These are phyloP conservation scores for Channa argus DNA, from an alignment of 2,113 vertebrate genomes.

Conservation along the genomic window DNA sequence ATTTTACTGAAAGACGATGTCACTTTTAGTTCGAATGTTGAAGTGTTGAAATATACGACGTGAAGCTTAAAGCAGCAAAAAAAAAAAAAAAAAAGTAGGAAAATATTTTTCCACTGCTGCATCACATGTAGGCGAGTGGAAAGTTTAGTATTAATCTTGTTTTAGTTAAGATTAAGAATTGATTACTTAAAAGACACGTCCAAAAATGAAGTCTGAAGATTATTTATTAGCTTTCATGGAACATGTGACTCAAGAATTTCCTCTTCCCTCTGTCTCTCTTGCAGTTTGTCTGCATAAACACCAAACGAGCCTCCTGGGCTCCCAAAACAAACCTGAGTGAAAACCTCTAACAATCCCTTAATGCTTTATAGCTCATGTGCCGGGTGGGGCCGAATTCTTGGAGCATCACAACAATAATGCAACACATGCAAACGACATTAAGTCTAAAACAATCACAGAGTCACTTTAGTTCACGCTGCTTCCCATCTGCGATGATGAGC, in stretches of 20 bases:
- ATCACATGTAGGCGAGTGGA: background rate
- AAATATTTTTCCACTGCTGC: constrained; percentile 25
- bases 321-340: background rate
- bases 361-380: background rate
- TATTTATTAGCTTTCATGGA: constrained; percentile 31
- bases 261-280: constrained; percentile 2
- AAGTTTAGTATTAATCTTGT: constrained; percentile 8
- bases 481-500: no score
- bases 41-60: constrained; percentile 8
- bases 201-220: constrained; percentile 6
- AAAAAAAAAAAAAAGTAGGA: background rate
- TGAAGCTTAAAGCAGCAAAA: background rate
- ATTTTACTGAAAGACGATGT: background rate
- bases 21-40: constrained; percentile 14
- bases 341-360: background rate
- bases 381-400: background rate
- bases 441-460: background rate
- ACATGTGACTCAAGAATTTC: constrained; percentile 17
- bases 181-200: background rate
- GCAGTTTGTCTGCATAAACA: constrained; percentile 25
- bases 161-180: constrained; percentile 25
- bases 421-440: background rate
- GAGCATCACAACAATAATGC: no score
- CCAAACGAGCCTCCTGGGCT: background rate
- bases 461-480: background rate